phyloP scores from a whole-genome alignment of 2,888 invertebrate species.

The Brenthis hecate region DNA sequence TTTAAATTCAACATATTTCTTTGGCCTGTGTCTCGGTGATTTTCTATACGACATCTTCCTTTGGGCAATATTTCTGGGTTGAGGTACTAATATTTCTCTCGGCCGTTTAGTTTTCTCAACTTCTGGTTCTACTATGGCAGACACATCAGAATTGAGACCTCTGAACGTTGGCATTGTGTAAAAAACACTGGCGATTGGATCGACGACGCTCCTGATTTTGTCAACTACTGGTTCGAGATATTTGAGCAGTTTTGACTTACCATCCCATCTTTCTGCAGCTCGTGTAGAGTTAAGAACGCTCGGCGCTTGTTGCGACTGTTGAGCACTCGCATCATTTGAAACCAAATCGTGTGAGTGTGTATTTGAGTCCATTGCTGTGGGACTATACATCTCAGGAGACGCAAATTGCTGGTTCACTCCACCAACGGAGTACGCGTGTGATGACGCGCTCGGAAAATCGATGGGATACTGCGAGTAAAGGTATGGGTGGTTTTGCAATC shows the following conservation, averaged over 20 bases:
- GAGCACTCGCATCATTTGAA: slow-evolving; percentile 74
- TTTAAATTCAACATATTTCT: slow-evolving; percentile 70
- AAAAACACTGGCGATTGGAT: slow-evolving; percentile 70
- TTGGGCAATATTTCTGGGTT: slow-evolving; percentile 72
- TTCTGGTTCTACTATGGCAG: slow-evolving; percentile 57
- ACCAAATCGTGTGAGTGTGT: slow-evolving; percentile 70
- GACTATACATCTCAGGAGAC: slow-evolving; percentile 75
- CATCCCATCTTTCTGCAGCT: slow-evolving; percentile 78
- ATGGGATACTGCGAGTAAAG: slow-evolving; percentile 80
- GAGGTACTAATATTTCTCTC: slow-evolving; percentile 68
- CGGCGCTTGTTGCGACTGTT: slow-evolving; percentile 79
- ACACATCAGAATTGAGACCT: slow-evolving; percentile 67
- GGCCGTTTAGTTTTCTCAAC: slow-evolving; percentile 58
- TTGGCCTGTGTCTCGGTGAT: slow-evolving; percentile 56
- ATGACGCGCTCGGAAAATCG: slow-evolving; percentile 80
- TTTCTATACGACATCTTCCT: slow-evolving; percentile 67
- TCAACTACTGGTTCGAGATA: slow-evolving; percentile 72
- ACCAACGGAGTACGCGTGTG: slow-evolving; percentile 79
- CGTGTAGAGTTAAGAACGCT: slow-evolving; percentile 68
- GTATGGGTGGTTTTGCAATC: slow-evolving; percentile 78
- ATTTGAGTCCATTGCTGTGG: slow-evolving; percentile 67
- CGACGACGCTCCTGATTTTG: slow-evolving; percentile 63
- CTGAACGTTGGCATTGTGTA: slow-evolving; percentile 74
- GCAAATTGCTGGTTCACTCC: slow-evolving; percentile 78
- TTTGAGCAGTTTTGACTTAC: slow-evolving; percentile 77